Percentiles rank a stretch among this genome's conserved stretches.
Evolutionary conservation across 2,888 invertebrate species (phyloP).

Genomic region (Drosophila sordidula): DNA sequence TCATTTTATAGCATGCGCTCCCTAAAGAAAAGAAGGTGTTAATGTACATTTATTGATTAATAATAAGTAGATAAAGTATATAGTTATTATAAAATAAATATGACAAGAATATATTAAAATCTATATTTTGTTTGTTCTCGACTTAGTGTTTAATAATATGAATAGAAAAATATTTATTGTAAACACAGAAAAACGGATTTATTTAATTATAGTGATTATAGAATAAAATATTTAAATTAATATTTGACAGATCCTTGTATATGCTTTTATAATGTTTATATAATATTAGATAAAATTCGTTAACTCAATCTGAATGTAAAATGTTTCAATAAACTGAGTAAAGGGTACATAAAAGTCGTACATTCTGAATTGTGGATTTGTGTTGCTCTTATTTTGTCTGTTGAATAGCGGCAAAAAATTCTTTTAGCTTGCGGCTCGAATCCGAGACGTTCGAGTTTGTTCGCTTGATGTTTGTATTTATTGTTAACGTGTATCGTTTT

Average conservation of each 20-base stretch:
- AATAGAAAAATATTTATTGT: no score
- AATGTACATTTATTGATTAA: no score
- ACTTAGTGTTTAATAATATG: no score
- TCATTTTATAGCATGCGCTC: background rate
- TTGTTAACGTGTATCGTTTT: conserved; percentile 48
- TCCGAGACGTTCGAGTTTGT: conserved; percentile 12
- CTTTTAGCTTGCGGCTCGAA: conserved; percentile 17
- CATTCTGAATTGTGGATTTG: background rate
- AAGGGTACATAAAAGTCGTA: background rate
- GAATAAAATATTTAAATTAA: background rate
- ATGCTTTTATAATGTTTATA: background rate
- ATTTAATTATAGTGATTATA: no score
- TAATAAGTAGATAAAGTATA: no score
- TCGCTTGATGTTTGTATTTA: conserved; percentile 57
- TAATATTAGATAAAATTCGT: no score
- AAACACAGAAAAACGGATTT: no score
- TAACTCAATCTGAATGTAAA: background rate
- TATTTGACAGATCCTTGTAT: background rate
- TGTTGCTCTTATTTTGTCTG: background rate
- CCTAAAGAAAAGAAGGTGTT: no score
- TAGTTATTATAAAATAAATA: background rate
- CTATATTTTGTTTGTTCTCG: no score
- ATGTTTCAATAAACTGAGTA: background rate
- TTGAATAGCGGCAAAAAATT: conserved; percentile 16
- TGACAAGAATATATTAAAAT: no score